Evolutionary conservation across 2,888 invertebrate genomes (phyloP).

Genomic region (Monopis laevigella): DNA sequence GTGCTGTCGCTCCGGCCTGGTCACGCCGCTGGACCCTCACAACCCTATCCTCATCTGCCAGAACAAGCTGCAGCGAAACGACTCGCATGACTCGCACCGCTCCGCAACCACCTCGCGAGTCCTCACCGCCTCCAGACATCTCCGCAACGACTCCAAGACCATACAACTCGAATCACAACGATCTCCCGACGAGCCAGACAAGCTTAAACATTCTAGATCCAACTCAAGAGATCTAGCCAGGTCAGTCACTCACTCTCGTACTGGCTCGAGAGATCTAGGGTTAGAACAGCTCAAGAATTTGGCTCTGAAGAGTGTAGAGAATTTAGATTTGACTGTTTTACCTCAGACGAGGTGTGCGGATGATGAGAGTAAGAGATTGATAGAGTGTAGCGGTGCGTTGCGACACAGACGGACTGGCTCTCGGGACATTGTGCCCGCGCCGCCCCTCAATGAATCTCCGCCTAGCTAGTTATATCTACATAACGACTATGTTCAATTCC

Average conservation of each 20-base stretch:
- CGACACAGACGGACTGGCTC: slow-evolving; percentile 71
- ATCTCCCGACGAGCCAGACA: slow-evolving; percentile 36
- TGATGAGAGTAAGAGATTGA: slow-evolving; percentile 56
- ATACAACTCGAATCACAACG: slow-evolving; percentile 67
- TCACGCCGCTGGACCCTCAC: slow-evolving; percentile 40
- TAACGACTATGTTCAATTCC: no score
- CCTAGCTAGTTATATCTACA: no score
- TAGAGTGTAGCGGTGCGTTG: slow-evolving; percentile 49
- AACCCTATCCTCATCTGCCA: slow-evolving; percentile 20
- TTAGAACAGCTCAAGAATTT: slow-evolving; percentile 55
- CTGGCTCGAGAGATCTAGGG: slow-evolving; percentile 57
- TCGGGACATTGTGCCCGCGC: slow-evolving; percentile 48
- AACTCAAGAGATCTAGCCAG: slow-evolving; percentile 30
- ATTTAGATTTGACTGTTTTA: slow-evolving; percentile 46
- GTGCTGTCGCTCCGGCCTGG: slow-evolving; percentile 48
- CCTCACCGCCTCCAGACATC: slow-evolving; percentile 61
- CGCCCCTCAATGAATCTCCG: no score
- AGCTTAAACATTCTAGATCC: slow-evolving; percentile 34
- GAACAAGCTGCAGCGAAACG: slow-evolving; percentile 42
- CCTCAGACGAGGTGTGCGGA: slow-evolving; percentile 44
- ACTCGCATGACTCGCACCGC: slow-evolving; percentile 55
- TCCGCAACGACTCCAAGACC: slow-evolving; percentile 71
- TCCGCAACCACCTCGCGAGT: slow-evolving; percentile 56
- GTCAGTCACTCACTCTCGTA: slow-evolving; percentile 57
- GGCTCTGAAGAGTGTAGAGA: slow-evolving; percentile 57